Evolutionary conservation across 2,113 vertebrate species (phyloP), one percentile per base, ranked within the genome.

Genomic region (Pyrgilauda ruficollis): DNA sequence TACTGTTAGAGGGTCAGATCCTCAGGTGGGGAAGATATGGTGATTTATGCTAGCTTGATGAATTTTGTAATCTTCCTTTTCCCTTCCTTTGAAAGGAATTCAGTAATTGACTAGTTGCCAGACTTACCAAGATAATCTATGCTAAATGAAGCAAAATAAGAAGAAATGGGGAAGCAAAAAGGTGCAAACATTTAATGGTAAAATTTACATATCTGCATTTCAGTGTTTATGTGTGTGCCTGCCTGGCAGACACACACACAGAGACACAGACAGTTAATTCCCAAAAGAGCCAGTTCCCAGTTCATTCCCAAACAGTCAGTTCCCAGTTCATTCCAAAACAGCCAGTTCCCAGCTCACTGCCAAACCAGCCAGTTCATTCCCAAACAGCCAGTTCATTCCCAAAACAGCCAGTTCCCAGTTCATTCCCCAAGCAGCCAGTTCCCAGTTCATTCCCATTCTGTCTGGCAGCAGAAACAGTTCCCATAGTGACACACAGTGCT

Each of bases 1-100:
- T 67, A 80, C 63, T 1, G 3, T 96, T 93, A 69, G 26, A 73
- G 72, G 87, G 87, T 87, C 92, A 96, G 91, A 93, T 96, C 75
- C 95, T 93, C 94, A 93, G 92, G 82, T 96, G 85, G 79, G 77
- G 43, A 94, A 93, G 92, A 80, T 88, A 95, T 21, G 85, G 63
- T 90, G 94, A 95, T 95, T 95, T 92, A 75, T 81, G 49, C 64
- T 49, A 56, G 72, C 70, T 83, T 90, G 85, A 94, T 91, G 82
- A 47, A 69, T 90, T 94, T 52, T 85, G 23, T 86, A 87, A 96
- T 80, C 82, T 83, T 43, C 28, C 21, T 55, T 77, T 78, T 39
- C n/a, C 62, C 46, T 85, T 35, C 55, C 68, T 88, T 94, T 84
- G 63, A 88, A 86, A 88, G 56, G 68, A 91, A 64, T 68, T 88